Base-by-base conservation (phyloP, 2,888 invertebrate genomes). In the Agrotis exclamationis region DNA sequence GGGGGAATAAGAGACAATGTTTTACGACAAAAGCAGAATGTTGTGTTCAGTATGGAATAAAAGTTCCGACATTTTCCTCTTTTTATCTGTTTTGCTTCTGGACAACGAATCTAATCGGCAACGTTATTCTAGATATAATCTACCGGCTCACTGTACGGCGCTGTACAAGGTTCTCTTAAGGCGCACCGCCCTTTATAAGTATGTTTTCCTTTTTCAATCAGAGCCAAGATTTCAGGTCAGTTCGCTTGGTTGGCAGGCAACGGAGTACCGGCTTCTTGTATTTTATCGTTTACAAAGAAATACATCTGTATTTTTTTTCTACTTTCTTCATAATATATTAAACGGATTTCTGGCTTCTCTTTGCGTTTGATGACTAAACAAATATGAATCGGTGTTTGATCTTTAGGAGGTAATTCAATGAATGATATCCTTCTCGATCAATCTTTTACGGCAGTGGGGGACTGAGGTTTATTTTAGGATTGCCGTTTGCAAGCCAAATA, bases 151-250 rank as follows among this genome's bases (percentile, higher is more conserved):
- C 16, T 20, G 33, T 53, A 53, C 47, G 51, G 18, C 33, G n/a
- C 16, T 20, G 71, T 57, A 70, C 71, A 70, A 64, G n/a, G n/a
- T 53, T 63, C 69, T 70, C 66, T 50, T 22, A 58, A 59, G 54
- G 63, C 59, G 28, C 33, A 63, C 64, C 73, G 59, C 71, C 71
- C 74, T 85, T 70, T 75, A 69, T 75, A 81, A 76, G 80, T 82
- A 80, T 74, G 68, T 77, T 75, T 84, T 68, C 85, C 70, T 76
- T 74, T 75, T 77, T 70, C 84, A 82, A 84, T 85, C 82, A 77
- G 63, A 71, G 51, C 62, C 74, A 85, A 67, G 69, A 53, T 74
- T 78, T 74, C 71, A 66, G 84, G 86, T 85, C 84, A 85, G 85
- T 86, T 77, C 85, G 67, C 84, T 76, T 76, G 77, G 74, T 56